Evolutionary conservation across 2,888 invertebrate genomes (phyloP).

Genomic region (Drosophila meridionalis): DNA sequence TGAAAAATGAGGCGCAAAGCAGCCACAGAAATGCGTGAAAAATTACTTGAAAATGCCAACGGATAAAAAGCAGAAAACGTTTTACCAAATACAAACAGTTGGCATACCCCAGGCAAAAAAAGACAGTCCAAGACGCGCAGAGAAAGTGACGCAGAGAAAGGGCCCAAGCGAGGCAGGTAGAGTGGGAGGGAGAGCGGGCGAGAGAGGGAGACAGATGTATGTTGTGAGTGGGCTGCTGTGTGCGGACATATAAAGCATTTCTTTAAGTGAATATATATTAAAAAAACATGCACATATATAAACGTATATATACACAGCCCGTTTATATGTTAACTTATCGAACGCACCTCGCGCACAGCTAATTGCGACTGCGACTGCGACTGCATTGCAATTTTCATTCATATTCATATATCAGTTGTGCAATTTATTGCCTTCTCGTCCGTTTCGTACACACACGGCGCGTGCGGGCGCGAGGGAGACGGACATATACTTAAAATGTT

Average conservation of each 20-base stretch:
- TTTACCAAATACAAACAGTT: constrained; percentile 65
- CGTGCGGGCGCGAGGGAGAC: too few species aligned
- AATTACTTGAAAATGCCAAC: constrained; percentile 78
- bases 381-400: constrained; percentile 49
- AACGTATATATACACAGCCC: neutral
- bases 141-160: constrained; percentile 18
- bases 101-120: constrained; percentile 48
- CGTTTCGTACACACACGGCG: constrained; percentile 21
- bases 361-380: constrained; percentile 20
- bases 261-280: constrained; percentile 3
- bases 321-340: constrained; percentile 19
- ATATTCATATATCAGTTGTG: constrained; percentile 64
- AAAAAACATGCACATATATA: neutral
- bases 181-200: neutral
- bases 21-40: constrained; percentile 82
- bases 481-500: constrained; percentile 24
- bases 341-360: constrained; percentile 46
- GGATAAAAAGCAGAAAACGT: constrained; percentile 69
- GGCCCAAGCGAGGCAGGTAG: neutral
- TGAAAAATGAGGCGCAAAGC: constrained; percentile 80
- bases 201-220: neutral
- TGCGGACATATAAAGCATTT: neutral
- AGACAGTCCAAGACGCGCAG: constrained; percentile 26
- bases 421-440: constrained; percentile 60
- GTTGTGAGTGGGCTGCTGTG: neutral